phyloP scores from a whole-genome alignment of 2,888 invertebrate species.

The Meganola albula region DNA sequence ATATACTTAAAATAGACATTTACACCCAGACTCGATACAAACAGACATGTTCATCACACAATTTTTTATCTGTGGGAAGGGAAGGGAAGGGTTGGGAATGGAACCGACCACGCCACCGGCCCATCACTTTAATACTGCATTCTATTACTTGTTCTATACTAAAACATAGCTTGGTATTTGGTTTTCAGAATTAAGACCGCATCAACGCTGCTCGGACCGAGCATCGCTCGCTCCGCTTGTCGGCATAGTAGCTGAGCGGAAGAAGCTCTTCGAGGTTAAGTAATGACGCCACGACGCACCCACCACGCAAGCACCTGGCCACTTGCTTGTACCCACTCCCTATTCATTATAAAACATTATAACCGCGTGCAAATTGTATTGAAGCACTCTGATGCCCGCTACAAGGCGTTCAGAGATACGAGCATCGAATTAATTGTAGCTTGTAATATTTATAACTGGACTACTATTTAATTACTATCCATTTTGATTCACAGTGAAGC shows the following conservation, averaged over 20 bases:
- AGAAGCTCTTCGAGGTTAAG: constrained; percentile 81
- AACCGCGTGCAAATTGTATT: constrained; percentile 15
- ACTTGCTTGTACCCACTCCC: constrained; percentile 40
- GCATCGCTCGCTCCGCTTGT: constrained; percentile 75
- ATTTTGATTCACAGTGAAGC: no score
- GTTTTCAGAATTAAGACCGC: constrained; percentile 57
- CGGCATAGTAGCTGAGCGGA: constrained; percentile 86
- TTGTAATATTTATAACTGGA: no score
- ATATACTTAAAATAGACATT: no score
- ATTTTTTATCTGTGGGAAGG: no score
- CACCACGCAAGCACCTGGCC: constrained; percentile 72
- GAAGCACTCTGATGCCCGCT: constrained; percentile 6
- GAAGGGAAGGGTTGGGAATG: no score
- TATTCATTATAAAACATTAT: no score
- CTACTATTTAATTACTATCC: no score
- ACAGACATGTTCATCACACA: no score
- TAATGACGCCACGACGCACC: constrained; percentile 35
- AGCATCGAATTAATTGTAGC: not conserved
- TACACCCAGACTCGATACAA: no score
- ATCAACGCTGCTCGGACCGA: constrained; percentile 57
- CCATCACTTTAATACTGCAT: no score
- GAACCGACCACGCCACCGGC: no score
- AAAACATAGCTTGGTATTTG: constrained; percentile 2
- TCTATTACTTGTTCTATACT: no score
- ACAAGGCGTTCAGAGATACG: not conserved